These are phyloP conservation scores for Trachymyrmex septentrionalis DNA, from an alignment of 1,140 invertebrate species.

Conservation along the genomic window DNA sequence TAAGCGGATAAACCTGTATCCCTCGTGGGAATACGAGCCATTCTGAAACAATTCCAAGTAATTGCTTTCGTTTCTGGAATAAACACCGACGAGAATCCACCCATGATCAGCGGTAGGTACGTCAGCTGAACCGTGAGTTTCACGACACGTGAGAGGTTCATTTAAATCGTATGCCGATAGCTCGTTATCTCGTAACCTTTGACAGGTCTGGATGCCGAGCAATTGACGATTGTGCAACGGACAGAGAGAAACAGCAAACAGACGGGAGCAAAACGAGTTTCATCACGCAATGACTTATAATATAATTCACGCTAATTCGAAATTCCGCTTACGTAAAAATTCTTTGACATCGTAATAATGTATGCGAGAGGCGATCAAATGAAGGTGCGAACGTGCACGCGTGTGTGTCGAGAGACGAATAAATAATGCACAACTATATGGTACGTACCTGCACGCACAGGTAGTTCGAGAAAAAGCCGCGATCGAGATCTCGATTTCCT, in stretches of 20 bases:
- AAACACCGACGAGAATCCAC: slow-evolving; percentile 26
- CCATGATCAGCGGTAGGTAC: not conserved
- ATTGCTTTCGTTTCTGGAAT: slow-evolving; percentile 25
- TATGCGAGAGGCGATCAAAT: slow-evolving; percentile 2
- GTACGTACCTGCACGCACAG: not conserved
- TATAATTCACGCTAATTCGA: not conserved
- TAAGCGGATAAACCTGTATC: slow-evolving; percentile 2
- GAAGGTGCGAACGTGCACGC: not conserved
- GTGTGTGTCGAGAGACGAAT: slow-evolving; percentile 9
- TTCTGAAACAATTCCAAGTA: not conserved
- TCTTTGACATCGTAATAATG: not conserved
- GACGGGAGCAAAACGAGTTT: slow-evolving; percentile 19
- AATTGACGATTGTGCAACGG: not conserved
- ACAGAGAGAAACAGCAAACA: not conserved
- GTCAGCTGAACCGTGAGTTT: slow-evolving; percentile 7
- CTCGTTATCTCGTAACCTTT: not conserved
- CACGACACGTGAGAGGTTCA: slow-evolving; percentile 41
- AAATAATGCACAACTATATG: slow-evolving; percentile 30
- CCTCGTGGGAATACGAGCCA: slow-evolving; percentile 21
- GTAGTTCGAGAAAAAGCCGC: not conserved
- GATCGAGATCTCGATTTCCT: slow-evolving; percentile 58
- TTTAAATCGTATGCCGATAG: slow-evolving; percentile 21
- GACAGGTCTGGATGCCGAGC: not conserved
- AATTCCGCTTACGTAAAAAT: not conserved
- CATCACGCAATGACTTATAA: slow-evolving; percentile 13